These are phyloP conservation scores for Microtus richardsoni DNA, from an alignment of 2,113 vertebrate genomes.

Conservation along the genomic window DNA sequence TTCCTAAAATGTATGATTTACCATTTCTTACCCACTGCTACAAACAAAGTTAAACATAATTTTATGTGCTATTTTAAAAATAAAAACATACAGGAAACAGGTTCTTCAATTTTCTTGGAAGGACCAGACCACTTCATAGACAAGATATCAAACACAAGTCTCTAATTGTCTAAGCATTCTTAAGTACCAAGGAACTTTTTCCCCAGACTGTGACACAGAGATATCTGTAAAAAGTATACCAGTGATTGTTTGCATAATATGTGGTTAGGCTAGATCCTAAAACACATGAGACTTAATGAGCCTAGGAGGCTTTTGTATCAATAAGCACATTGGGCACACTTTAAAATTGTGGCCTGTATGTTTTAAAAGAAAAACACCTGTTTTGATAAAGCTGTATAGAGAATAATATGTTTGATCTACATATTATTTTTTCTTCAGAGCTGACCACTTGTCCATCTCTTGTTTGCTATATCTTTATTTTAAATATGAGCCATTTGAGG, in stretches of 20 bases:
- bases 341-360: not conserved
- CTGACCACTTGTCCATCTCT: conserved; percentile 49
- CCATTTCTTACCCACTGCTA: conserved; percentile 67
- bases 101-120: conserved; percentile 37
- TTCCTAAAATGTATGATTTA: conserved; percentile 46
- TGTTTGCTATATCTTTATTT: conserved; percentile 50
- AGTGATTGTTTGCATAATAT: not conserved
- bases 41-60: conserved; percentile 73
- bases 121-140: conserved; percentile 69
- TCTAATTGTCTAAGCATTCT: conserved; percentile 83
- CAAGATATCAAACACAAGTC: conserved; percentile 70
- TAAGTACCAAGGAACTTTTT: conserved; percentile 78
- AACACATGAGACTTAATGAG: not conserved
- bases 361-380: not conserved
- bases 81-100: conserved; percentile 58
- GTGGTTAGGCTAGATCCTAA: not conserved
- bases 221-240: conserved; percentile 71
- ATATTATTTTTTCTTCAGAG: conserved; percentile 44
- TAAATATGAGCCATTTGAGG: conserved; percentile 56
- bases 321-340: conserved; percentile 17
- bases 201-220: conserved; percentile 81
- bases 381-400: conserved; percentile 42
- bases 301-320: not conserved
- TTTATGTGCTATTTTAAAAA: conserved; percentile 75
- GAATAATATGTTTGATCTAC: conserved; percentile 30